Base-by-base conservation (phyloP, 1,140 invertebrate genomes). In the Hesperophylax magnus region DNA sequence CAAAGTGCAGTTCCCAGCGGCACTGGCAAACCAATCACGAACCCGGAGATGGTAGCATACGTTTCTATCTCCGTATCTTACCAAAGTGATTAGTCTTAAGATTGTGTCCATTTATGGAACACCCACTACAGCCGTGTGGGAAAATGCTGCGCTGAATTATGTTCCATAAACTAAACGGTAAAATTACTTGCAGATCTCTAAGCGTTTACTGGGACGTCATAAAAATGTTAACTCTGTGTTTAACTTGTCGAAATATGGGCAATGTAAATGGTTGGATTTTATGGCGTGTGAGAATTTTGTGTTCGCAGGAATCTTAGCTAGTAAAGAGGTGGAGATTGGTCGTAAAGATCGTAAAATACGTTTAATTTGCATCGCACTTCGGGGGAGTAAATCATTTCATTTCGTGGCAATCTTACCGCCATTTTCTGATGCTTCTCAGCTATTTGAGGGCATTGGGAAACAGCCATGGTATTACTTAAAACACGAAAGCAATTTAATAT, bases 31-130 rank as follows among this genome's bases (percentile, higher is more conserved):
- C 20, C 58, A 61, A 61, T 61, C 58, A 61, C 58, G 58, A 22
- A 20, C 20, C 15, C 3, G 18, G 58, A 24, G 18, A 61, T 61
- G 58, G 58, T 11, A 58, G 56, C 58, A 1, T 61, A 24, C 58
- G 18, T 24, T 61, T 8, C 65, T 39, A 72, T 53, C 69, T 52
- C 69, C 20, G 18, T 54, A 54, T 67, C 47, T 72, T 27, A 69
- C 39, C 69, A 31, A 52, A 53, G 52, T 72, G 69, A 72, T 72
- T 72, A 72, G 63, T 67, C 9, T 34, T 27, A 53, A 72, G 69
- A 72, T 72, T 71, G 67, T 20, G 67, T 52, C 69, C 69, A 72
- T 72, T 72, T 72, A 72, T 53, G 69, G 69, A 72, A 72, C 69
- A 72, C 69, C 69, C 54, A 67, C 63, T n/a, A 56, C 52, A 71